A percentile compares a stretch with the other conserved stretches of the same genome.
These are phyloP conservation scores for Pantherophis guttatus DNA, from an alignment of 2,113 vertebrate species.

Conservation along the genomic window DNA sequence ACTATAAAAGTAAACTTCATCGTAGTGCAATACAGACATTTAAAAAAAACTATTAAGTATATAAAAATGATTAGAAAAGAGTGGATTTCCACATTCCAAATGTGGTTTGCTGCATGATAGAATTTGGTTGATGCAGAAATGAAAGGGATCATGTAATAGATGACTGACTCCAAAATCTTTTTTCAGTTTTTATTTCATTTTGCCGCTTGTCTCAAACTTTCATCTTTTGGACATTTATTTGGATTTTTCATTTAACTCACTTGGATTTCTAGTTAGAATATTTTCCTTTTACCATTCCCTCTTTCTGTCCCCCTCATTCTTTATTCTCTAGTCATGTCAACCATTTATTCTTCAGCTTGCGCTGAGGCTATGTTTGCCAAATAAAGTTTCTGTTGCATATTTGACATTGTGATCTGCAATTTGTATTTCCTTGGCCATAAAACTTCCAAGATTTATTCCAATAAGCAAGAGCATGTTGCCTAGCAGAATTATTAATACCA, in stretches of 20 bases:
- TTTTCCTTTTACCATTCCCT: accelerated
- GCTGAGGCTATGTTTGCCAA: conserved; percentile 30
- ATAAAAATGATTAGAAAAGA: neutral
- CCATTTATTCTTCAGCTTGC: neutral
- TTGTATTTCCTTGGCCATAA: conserved; percentile 41
- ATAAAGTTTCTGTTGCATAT: conserved; percentile 34
- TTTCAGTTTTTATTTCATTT: neutral
- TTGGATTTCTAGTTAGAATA: neutral
- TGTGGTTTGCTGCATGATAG: neutral
- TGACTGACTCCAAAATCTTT: neutral
- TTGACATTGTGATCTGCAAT: conserved; percentile 45
- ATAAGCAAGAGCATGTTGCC: conserved; percentile 43
- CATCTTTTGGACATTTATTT: neutral
- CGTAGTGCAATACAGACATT: neutral
- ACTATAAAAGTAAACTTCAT: neutral
- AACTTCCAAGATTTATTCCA: conserved; percentile 46
- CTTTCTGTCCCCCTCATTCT: neutral
- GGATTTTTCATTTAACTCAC: too few relatives aligned
- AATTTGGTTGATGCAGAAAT: neutral
- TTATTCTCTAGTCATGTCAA: conserved; percentile 37
- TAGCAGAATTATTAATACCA: conserved; percentile 44
- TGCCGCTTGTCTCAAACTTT: neutral
- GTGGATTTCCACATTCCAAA: neutral
- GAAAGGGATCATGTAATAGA: neutral
- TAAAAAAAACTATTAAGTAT: neutral